A percentile compares a stretch with the other conserved stretches of the same genome.
Evolutionary conservation across 2,888 invertebrate species (phyloP).

Genomic region (Keiferia lycopersicella): DNA sequence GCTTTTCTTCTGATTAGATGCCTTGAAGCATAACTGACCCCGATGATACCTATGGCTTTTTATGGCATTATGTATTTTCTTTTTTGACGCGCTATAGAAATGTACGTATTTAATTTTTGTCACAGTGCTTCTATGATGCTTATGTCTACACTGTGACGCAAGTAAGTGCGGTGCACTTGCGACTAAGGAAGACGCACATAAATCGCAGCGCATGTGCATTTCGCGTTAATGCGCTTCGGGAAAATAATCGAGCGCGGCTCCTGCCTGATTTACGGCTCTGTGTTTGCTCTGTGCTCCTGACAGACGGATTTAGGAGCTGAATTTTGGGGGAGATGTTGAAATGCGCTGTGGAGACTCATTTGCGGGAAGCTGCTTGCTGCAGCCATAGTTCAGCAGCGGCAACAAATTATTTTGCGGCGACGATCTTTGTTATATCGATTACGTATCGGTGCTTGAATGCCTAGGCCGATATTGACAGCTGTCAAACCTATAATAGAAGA

Average conservation of each 20-base stretch:
- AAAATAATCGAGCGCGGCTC: constrained; percentile 43
- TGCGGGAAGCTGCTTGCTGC: neutral
- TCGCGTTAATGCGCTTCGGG: constrained; percentile 42
- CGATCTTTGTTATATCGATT: too few species aligned
- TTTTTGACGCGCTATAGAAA: too few species aligned
- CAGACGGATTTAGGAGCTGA: constrained; percentile 6
- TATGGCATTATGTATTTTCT: too few species aligned
- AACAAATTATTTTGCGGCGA: too few species aligned
- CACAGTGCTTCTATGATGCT: neutral
- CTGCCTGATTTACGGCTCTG: constrained; percentile 9
- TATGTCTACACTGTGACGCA: constrained; percentile 6
- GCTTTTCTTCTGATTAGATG: too few species aligned
- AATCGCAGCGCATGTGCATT: constrained; percentile 44
- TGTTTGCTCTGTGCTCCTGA: neutral
- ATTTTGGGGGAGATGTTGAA: constrained; percentile 4
- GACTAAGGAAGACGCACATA: constrained; percentile 41
- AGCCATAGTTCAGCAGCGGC: too few species aligned
- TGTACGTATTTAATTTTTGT: too few species aligned
- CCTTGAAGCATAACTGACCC: too few species aligned
- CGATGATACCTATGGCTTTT: too few species aligned
- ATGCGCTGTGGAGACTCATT: neutral
- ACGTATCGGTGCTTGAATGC: too few species aligned
- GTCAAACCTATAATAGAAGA: too few species aligned
- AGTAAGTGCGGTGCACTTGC: constrained; percentile 30
- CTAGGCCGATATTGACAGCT: too few species aligned